A percentile compares a stretch with the other conserved stretches of the same genome.
Conservation (phyloP, 2,888 invertebrate species). For the Drosophila anceps region DNA sequence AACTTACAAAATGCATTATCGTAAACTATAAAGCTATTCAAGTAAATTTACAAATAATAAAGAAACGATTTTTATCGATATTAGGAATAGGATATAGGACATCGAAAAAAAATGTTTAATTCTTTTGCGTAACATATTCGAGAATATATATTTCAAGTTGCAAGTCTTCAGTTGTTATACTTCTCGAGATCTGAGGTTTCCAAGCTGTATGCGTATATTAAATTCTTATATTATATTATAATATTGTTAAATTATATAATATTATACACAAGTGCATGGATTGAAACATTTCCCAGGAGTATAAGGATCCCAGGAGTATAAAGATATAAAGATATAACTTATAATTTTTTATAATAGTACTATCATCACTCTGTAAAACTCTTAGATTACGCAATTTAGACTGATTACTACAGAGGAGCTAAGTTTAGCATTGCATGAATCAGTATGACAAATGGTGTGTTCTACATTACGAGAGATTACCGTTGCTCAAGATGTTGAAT, state of each 20-base stretch:
- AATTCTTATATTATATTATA: too few relatives aligned
- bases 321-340: too few relatives aligned
- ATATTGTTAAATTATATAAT: too few relatives aligned
- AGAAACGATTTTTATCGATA: not conserved
- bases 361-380: not conserved
- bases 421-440: not conserved
- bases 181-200: not conserved
- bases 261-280: too few relatives aligned
- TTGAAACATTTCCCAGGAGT: too few relatives aligned
- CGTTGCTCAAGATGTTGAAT: not conserved
- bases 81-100: not conserved
- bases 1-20: not conserved
- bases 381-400: not conserved
- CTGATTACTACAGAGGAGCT: not conserved
- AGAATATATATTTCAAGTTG: not conserved
- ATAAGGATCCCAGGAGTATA: too few relatives aligned
- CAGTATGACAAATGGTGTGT: not conserved
- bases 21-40: not conserved
- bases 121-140: not conserved
- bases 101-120: not conserved
- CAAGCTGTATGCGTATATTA: not conserved
- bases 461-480: not conserved
- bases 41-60: too few relatives aligned
- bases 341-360: not conserved
- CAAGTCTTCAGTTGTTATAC: not conserved